phyloP scores from a whole-genome alignment of 2,888 invertebrate genomes.

The Dolichopus griseipennis region DNA sequence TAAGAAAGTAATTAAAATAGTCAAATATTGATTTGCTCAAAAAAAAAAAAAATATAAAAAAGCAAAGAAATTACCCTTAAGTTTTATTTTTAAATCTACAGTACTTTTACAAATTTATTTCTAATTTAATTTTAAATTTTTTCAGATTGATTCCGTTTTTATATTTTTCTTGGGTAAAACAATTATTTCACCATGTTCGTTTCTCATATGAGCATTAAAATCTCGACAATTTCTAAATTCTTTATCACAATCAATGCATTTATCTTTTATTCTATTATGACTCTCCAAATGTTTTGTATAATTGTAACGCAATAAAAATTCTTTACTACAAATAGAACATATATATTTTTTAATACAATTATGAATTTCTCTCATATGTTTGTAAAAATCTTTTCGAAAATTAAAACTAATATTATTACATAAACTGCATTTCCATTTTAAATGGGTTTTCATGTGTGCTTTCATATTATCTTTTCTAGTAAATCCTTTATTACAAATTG shows the following conservation, averaged over 20 bases:
- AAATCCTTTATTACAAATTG: neutral
- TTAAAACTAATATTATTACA: neutral
- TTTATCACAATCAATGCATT: neutral
- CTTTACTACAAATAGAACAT: neutral
- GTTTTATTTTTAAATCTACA: neutral
- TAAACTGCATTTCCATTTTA: neutral
- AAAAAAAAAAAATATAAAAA: too few species aligned
- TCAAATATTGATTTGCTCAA: neutral
- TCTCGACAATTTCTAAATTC: neutral
- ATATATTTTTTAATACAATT: neutral
- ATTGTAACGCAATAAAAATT: neutral
- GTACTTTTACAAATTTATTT: neutral
- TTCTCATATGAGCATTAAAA: neutral
- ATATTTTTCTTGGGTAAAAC: neutral
- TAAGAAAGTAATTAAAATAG: neutral
- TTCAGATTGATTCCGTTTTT: neutral
- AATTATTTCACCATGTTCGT: neutral
- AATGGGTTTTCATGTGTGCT: neutral
- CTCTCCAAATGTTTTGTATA: neutral
- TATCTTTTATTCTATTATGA: slow-evolving; percentile 7
- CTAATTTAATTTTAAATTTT: neutral
- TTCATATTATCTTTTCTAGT: neutral
- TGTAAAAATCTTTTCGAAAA: neutral
- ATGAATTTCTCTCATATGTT: slow-evolving; percentile 1
- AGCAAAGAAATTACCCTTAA: neutral